These are phyloP conservation scores for Tetragonula clypearis DNA, from an alignment of 1,140 invertebrate genomes.

Conservation along the genomic window DNA sequence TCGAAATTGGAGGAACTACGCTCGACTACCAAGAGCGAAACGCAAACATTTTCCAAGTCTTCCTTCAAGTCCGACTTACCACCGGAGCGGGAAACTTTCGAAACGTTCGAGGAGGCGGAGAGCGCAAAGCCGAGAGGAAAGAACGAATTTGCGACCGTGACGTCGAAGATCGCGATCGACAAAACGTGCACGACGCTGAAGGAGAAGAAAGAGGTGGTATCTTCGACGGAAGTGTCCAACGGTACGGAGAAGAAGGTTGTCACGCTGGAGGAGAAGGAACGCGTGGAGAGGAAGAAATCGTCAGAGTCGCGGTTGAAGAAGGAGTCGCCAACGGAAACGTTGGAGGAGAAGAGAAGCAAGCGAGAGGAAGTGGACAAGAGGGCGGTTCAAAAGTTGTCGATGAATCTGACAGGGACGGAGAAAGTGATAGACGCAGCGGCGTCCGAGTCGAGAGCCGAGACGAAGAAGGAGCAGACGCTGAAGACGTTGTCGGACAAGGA, in stretches of 20 bases:
- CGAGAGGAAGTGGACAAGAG: conserved; percentile 68
- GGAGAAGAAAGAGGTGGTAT: conserved; percentile 73
- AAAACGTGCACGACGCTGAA: conserved; percentile 62
- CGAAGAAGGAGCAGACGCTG: conserved; percentile 62
- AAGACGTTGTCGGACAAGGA: conserved; percentile 69
- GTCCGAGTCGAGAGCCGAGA: conserved; percentile 57
- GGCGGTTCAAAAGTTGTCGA: conserved; percentile 64
- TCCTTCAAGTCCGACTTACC: conserved; percentile 41
- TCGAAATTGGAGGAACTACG: conserved; percentile 67
- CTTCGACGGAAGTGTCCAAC: conserved; percentile 69
- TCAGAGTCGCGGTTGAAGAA: conserved; percentile 69
- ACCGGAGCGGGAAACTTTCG: conserved; percentile 62
- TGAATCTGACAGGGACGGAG: conserved; percentile 68
- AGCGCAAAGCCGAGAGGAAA: conserved; percentile 46
- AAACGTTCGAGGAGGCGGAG: conserved; percentile 65
- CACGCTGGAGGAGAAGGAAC: conserved; percentile 73
- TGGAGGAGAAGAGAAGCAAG: conserved; percentile 68
- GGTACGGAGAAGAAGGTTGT: conserved; percentile 72
- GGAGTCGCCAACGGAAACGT: conserved; percentile 69
- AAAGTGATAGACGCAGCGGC: conserved; percentile 72
- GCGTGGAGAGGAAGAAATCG: conserved; percentile 69
- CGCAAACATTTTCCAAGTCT: conserved; percentile 65
- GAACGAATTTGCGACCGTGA: conserved; percentile 59
- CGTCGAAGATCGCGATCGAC: conserved; percentile 74
- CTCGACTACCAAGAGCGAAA: conserved; percentile 67